Evolutionary conservation across 2,797 vertebrate species (phyloP).

Genomic region (Leptodactylus fallax): DNA sequence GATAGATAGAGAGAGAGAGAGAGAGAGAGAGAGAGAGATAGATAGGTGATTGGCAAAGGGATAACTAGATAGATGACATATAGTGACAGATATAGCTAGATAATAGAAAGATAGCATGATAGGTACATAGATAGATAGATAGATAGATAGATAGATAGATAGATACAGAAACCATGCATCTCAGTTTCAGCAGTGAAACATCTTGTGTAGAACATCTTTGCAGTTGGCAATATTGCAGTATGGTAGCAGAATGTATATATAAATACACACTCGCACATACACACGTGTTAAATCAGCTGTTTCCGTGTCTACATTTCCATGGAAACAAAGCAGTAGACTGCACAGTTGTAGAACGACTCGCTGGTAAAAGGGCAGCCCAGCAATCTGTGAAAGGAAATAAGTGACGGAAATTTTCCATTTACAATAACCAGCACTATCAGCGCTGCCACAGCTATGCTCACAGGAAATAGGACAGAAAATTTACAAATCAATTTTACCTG

Average conservation of each 20-base stretch:
- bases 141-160: background rate
- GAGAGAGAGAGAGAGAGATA: too few species aligned
- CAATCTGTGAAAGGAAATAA: constrained; percentile 33
- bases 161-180: background rate
- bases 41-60: too few species aligned
- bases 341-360: constrained; percentile 33
- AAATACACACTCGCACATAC: background rate
- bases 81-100: too few species aligned
- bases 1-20: background rate
- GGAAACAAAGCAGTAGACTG: constrained; percentile 72
- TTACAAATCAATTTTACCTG: background rate
- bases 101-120: background rate
- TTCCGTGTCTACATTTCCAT: constrained; percentile 71
- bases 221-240: background rate
- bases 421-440: background rate
- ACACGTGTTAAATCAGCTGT: constrained; percentile 22
- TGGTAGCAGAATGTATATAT: background rate
- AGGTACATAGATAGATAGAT: background rate
- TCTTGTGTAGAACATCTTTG: too few species aligned
- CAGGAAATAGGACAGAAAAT: background rate
- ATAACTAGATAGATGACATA: background rate
- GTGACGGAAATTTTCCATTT: constrained; percentile 15
- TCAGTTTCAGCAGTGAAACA: too few species aligned
- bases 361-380: constrained; percentile 64
- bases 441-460: background rate